Evolutionary conservation across 2,797 vertebrate species (phyloP).

Genomic region (Cyclopterus lumpus): DNA sequence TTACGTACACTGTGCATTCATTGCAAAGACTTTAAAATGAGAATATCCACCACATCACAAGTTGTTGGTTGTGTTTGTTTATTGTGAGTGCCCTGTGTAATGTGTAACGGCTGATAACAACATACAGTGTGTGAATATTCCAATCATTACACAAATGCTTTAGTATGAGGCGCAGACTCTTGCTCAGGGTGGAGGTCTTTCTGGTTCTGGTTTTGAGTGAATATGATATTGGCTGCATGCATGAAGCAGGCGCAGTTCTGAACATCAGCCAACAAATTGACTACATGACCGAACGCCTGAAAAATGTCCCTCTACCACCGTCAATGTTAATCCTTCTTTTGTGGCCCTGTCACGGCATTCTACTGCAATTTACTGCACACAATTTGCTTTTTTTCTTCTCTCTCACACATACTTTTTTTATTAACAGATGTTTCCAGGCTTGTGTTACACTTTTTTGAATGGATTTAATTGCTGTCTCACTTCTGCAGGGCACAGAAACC

Average conservation of each 20-base stretch:
- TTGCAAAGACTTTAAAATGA: not conserved
- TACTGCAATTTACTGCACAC: slow-evolving; percentile 2
- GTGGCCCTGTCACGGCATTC: not conserved
- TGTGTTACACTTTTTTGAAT: slow-evolving; percentile 27
- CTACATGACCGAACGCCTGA: slow-evolving; percentile 27
- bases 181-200: slow-evolving; percentile 1
- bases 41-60: not conserved
- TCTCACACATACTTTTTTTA: slow-evolving; percentile 41
- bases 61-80: not conserved
- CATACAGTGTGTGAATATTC: not conserved
- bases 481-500: not conserved
- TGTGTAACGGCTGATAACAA: not conserved
- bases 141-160: not conserved
- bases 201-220: slow-evolving; percentile 7
- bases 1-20: not conserved
- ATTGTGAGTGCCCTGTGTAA: not conserved
- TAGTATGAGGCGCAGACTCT: not conserved
- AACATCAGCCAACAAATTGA: slow-evolving; percentile 23
- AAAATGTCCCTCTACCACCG: slow-evolving; percentile 24
- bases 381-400: slow-evolving; percentile 19
- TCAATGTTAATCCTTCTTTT: not conserved
- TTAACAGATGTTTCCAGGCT: slow-evolving; percentile 32
- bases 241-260: slow-evolving; percentile 25
- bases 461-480: not conserved
- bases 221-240: slow-evolving; percentile 16